Percentiles rank a stretch among this genome's conserved stretches.
Evolutionary conservation across 2,888 invertebrate species (phyloP).

Genomic region (Tyria jacobaeae): DNA sequence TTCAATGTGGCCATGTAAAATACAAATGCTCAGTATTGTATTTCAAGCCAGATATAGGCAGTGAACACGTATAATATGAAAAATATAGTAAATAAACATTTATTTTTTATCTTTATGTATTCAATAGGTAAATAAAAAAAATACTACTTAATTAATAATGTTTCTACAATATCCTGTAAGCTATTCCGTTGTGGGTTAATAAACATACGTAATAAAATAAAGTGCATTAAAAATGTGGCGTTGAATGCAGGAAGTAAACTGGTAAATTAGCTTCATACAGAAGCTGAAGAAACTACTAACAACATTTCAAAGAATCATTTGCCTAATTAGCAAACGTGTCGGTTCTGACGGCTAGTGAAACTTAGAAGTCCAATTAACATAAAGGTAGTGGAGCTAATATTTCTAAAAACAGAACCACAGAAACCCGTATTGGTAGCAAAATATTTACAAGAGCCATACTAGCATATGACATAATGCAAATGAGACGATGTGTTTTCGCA

Average conservation of each 20-base stretch:
- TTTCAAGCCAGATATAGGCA: too few species aligned
- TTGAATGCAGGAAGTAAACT: slow-evolving; percentile 9
- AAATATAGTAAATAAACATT: neutral
- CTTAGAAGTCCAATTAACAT: slow-evolving; percentile 53
- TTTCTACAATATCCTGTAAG: neutral
- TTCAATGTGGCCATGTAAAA: slow-evolving; percentile 41
- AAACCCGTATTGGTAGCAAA: slow-evolving; percentile 74
- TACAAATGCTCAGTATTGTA: slow-evolving; percentile 18
- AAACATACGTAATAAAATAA: neutral
- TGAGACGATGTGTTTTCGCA: slow-evolving; percentile 73
- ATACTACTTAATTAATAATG: neutral
- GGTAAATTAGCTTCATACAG: slow-evolving; percentile 20
- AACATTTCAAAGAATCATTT: slow-evolving; percentile 42
- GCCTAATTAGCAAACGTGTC: slow-evolving; percentile 45
- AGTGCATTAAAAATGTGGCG: neutral
- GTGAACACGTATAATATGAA: too few species aligned
- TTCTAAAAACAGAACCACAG: slow-evolving; percentile 56
- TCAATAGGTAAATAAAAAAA: neutral
- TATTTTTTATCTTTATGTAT: neutral
- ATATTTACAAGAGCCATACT: slow-evolving; percentile 71
- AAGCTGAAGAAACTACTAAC: slow-evolving; percentile 22
- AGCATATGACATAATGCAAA: slow-evolving; percentile 82
- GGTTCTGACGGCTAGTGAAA: slow-evolving; percentile 41
- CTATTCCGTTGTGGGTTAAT: neutral
- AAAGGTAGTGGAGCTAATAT: slow-evolving; percentile 46